Percentiles rank a stretch among this genome's conserved stretches.
These are phyloP conservation scores for Ylistrum balloti DNA, from an alignment of 1,140 invertebrate genomes.

Conservation along the genomic window DNA sequence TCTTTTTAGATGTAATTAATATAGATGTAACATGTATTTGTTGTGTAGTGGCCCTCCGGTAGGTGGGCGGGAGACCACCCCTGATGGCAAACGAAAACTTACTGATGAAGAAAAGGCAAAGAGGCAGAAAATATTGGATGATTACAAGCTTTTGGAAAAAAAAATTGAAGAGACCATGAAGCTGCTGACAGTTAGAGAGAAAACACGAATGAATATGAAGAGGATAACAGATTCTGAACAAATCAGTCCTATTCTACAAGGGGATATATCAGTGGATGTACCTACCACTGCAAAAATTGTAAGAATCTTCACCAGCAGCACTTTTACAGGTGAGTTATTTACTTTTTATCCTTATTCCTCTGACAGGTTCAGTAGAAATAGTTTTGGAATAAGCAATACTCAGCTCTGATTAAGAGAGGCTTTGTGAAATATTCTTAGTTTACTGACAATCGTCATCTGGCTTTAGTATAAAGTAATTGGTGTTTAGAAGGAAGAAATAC, in stretches of 20 bases:
- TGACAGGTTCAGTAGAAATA: too few species aligned
- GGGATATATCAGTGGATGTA: slow-evolving; percentile 63
- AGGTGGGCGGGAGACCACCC: background rate
- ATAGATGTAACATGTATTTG: too few species aligned
- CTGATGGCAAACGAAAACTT: background rate
- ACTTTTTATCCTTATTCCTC: background rate
- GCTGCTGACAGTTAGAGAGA: background rate
- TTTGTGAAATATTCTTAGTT: too few species aligned
- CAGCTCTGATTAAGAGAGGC: too few species aligned
- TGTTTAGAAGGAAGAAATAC: too few species aligned
- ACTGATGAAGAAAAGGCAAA: slow-evolving; percentile 18
- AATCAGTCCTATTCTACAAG: slow-evolving; percentile 54
- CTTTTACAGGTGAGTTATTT: slow-evolving; percentile 93
- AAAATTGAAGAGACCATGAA: background rate
- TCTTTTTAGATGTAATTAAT: too few species aligned
- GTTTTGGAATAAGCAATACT: too few species aligned
- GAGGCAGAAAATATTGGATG: background rate
- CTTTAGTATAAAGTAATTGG: too few species aligned
- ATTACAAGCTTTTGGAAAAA: background rate
- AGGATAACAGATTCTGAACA: background rate
- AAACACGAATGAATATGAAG: background rate
- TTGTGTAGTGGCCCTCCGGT: background rate
- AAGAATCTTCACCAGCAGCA: slow-evolving; percentile 99
- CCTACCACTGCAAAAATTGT: slow-evolving; percentile 98
- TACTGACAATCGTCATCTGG: too few species aligned